A percentile compares a stretch with the other conserved stretches of the same genome.
Evolutionary conservation across 1,140 invertebrate genomes (phyloP).

Genomic region (Rhopalosiphum maidis): DNA sequence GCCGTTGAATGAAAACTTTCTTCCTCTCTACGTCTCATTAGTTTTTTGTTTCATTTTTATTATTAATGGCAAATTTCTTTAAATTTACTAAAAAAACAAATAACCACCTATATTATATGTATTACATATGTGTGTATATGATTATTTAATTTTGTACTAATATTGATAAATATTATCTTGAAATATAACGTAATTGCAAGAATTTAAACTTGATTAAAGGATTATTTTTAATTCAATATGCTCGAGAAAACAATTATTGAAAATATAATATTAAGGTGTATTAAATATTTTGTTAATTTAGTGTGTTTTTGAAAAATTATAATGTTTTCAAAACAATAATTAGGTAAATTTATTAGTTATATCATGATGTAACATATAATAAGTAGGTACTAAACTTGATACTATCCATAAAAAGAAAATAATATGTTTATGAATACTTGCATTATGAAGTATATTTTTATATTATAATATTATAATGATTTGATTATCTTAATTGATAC

Average conservation of each 20-base stretch:
- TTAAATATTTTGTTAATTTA: neutral
- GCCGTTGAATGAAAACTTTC: constrained; percentile 21
- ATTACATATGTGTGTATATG: too few species aligned
- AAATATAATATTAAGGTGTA: neutral
- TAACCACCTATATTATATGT: neutral
- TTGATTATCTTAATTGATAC: neutral
- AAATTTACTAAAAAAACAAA: neutral
- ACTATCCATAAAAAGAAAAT: neutral
- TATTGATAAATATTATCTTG: neutral
- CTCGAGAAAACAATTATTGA: neutral
- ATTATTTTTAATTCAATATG: neutral
- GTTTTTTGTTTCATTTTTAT: neutral
- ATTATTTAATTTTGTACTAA: neutral
- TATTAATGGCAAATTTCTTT: constrained; percentile 16
- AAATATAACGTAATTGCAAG: neutral
- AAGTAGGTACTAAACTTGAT: neutral
- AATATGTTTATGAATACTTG: neutral
- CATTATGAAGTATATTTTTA: neutral
- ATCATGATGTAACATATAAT: neutral
- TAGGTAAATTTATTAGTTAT: neutral
- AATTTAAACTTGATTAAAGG: neutral
- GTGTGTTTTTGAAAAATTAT: neutral
- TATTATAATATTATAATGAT: neutral
- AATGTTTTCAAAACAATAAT: neutral
- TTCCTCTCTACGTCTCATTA: constrained; percentile 47